Percentiles rank a stretch among this genome's conserved stretches.
Conservation (phyloP, 2,888 invertebrate species). For the Branchipolynoe longqiensis region DNA sequence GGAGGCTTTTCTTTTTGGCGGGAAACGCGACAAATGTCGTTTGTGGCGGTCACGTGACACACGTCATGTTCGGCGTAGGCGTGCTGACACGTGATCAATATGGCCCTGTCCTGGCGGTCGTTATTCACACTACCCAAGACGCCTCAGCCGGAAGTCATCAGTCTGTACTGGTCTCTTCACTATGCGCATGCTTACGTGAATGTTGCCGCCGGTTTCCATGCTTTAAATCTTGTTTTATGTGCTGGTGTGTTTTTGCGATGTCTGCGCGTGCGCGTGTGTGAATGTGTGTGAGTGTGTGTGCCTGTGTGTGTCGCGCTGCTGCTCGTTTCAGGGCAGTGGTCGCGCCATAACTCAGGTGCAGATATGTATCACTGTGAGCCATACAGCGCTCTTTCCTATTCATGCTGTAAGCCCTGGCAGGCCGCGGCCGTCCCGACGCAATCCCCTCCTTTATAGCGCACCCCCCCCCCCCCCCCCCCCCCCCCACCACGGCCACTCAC, state of each 20-base stretch:
- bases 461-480: background rate
- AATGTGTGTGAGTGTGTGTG: no score
- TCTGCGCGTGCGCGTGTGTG: no score
- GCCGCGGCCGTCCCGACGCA: background rate
- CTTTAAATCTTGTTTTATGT: no score
- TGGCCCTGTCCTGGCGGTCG: slow-evolving; percentile 33
- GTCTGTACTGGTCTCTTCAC: background rate
- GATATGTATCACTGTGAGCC: slow-evolving; percentile 52
- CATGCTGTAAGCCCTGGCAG: slow-evolving; percentile 23
- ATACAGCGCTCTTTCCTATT: slow-evolving; percentile 53
- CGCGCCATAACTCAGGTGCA: slow-evolving; percentile 18
- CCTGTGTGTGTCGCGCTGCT: no score
- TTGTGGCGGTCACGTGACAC: slow-evolving; percentile 49
- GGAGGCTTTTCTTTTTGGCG: slow-evolving; percentile 50
- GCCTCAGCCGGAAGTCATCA: slow-evolving; percentile 49
- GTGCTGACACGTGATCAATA: slow-evolving; percentile 54
- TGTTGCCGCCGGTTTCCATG: background rate
- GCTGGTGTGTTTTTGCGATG: no score
- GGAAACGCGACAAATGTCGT: slow-evolving; percentile 54
- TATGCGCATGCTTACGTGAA: background rate
- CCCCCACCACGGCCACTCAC: background rate
- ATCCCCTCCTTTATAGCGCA: slow-evolving; percentile 23
- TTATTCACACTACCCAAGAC: slow-evolving; percentile 47
- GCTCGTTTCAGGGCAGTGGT: no score
- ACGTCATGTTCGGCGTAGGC: slow-evolving; percentile 37